These are phyloP conservation scores for Metellina segmentata DNA, from an alignment of 2,888 invertebrate species.

Conservation along the genomic window DNA sequence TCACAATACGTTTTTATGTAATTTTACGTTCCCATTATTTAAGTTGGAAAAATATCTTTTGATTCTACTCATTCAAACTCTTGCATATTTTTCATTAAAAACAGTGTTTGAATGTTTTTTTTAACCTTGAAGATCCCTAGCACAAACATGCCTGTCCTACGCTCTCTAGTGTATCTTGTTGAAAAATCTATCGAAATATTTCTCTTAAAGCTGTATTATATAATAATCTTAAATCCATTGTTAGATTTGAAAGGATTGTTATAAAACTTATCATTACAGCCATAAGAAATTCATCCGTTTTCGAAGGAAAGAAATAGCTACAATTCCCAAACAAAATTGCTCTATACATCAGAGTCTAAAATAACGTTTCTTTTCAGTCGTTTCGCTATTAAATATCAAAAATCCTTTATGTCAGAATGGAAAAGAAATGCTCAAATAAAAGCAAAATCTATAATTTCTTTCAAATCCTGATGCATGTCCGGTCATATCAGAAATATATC, in stretches of 20 bases:
- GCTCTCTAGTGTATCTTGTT: not conserved
- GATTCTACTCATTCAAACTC: not conserved
- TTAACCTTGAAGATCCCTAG: not conserved
- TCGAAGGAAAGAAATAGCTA: conserved; percentile 23
- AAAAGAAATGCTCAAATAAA: conserved; percentile 50
- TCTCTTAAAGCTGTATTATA: not conserved
- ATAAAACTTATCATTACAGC: not conserved
- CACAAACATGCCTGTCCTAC: not conserved
- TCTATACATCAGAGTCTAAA: conserved; percentile 43
- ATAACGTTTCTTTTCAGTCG: conserved; percentile 37
- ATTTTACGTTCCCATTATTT: not conserved
- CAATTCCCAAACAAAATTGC: conserved; percentile 51
- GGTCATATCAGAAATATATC: conserved; percentile 67
- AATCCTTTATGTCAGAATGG: conserved; percentile 24
- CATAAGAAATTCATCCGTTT: not conserved
- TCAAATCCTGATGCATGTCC: conserved; percentile 66
- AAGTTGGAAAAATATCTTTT: too few species aligned
- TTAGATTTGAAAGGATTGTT: not conserved
- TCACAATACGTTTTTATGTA: too few species aligned
- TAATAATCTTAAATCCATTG: not conserved
- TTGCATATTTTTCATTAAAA: not conserved
- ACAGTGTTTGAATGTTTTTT: not conserved
- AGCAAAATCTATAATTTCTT: conserved; percentile 66
- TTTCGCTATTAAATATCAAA: conserved; percentile 53
- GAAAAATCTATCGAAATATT: not conserved